These are phyloP conservation scores for Drosophila arizonae DNA, from an alignment of 1,140 invertebrate genomes.

Conservation along the genomic window DNA sequence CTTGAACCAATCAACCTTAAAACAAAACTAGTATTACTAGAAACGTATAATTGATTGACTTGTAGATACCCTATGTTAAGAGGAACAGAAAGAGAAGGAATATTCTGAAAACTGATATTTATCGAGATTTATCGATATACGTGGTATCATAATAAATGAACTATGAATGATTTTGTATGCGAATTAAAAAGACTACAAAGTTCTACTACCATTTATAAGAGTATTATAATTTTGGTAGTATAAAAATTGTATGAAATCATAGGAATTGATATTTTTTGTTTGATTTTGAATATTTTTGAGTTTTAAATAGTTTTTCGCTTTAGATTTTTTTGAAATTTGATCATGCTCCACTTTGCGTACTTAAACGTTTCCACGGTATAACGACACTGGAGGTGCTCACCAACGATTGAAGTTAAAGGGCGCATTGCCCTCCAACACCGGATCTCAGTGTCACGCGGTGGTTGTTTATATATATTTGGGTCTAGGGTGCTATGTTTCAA, in stretches of 20 bases:
- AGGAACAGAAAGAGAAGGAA: background rate
- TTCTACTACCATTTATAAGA: no score
- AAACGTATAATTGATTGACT: background rate
- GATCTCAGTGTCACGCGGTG: constrained; percentile 41
- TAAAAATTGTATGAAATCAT: no score
- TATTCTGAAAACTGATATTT: no score
- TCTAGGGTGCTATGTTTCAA: constrained; percentile 29
- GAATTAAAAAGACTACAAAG: no score
- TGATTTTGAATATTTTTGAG: no score
- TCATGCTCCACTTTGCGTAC: background rate
- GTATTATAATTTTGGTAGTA: no score
- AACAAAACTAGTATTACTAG: constrained; percentile 6
- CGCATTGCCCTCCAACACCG: constrained; percentile 43
- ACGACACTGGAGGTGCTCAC: constrained; percentile 12
- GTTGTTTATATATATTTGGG: constrained; percentile 42
- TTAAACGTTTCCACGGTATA: constrained; percentile 1
- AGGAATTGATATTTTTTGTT: no score
- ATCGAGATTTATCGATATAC: no score
- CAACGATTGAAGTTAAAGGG: constrained; percentile 30
- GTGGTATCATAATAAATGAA: no score
- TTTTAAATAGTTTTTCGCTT: background rate
- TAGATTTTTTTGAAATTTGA: background rate
- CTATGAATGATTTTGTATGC: no score
- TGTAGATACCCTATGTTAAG: background rate
- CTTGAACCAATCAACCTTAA: constrained; percentile 42